Evolutionary conservation across 2,113 vertebrate genomes (phyloP).

Genomic region (Andinoacara biseriatus): DNA sequence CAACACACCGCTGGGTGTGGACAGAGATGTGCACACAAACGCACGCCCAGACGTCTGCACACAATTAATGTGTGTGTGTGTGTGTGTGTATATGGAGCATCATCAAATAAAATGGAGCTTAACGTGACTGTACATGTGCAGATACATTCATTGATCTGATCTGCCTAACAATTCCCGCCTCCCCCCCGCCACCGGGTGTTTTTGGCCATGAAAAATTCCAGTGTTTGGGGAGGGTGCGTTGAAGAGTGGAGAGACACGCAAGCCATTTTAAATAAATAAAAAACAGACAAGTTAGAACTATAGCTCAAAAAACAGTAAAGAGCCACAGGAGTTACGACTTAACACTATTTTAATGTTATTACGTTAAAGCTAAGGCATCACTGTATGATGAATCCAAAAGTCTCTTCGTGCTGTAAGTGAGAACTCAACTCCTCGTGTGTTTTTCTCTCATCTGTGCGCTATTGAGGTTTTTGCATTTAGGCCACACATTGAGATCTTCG

Average conservation of each 20-base stretch:
- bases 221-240: too few relatives aligned
- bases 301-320: fast-evolving
- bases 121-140: not conserved
- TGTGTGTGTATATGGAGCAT: not conserved
- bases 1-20: not conserved
- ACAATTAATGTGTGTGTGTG: not conserved
- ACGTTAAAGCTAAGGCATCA: too few relatives aligned
- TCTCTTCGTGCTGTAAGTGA: too few relatives aligned
- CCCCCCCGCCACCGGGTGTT: too few relatives aligned
- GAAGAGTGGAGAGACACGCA: too few relatives aligned
- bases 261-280: not conserved
- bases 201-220: too few relatives aligned
- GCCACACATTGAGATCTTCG: too few relatives aligned
- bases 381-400: too few relatives aligned
- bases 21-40: not conserved
- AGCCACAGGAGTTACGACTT: not conserved
- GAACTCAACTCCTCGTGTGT: too few relatives aligned
- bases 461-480: too few relatives aligned
- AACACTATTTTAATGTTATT: too few relatives aligned
- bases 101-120: not conserved
- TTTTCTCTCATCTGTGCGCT: too few relatives aligned
- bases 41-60: not conserved
- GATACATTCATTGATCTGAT: not conserved
- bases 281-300: not conserved
- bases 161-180: not conserved